Base-by-base conservation (phyloP, 37 sponge, comb jelly and placozoan species). In the Haliclona indistincta region DNA sequence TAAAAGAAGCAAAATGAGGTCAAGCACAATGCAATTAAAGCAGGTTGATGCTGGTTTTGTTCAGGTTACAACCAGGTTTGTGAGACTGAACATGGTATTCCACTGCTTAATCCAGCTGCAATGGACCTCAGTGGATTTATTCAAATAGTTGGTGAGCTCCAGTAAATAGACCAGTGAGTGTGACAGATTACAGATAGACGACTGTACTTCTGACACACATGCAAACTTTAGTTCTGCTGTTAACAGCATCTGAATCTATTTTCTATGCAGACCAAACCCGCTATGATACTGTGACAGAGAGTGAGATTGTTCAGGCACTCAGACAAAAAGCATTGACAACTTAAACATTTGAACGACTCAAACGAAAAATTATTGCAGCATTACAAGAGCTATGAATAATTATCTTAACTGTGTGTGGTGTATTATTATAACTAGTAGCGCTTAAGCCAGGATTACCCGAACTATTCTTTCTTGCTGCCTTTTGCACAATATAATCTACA, bases 71-170 rank as follows among this genome's bases (percentile, higher is more conserved):
- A 80, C 54, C 7, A 69, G 44, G 41, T 80, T 33, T 86, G 66
- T 51, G 80, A 80, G 34, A 34, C 29, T 36, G 81, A 34, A 1
- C 36, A 35, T 36, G 56, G 41, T 0, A 54, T 33, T 1, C 90
- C 84, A 34, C 88, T 70, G 26, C 54, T 89, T 54, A 79, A 67
- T 74, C 74, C 79, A 44, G 90, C 90, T 33, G 79, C 90, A 17
- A 75, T 78, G 74, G 90, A 89, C 22, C 76, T 89, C 8, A 81
- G 35, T 3, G 90, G 90, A 13, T 79, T 84, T 38, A 69, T 89
- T 30, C 78, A 73, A 47, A 58, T 88, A 3, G n/a, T 88, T 40
- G 83, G 89, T 82, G 37, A 40, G 77, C 1, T 19, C 25, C 28
- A 38, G 1, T 38, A 10, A n/a, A n/a, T n/a, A n/a, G n/a, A n/a